Evolutionary conservation across 2,888 invertebrate species (phyloP).

Genomic region (Dolichomitus sp.): DNA sequence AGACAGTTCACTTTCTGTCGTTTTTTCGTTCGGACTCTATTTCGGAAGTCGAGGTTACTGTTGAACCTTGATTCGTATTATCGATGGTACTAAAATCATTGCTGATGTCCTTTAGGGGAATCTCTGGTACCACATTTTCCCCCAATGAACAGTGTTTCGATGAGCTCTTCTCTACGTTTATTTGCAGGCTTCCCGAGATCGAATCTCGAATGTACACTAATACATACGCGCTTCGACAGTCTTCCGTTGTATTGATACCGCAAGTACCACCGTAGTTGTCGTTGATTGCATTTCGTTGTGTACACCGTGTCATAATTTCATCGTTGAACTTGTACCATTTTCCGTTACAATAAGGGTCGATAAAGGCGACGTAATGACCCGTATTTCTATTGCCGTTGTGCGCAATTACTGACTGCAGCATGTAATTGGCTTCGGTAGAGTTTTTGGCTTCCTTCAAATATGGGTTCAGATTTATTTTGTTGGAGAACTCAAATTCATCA

Average conservation of each 20-base stretch:
- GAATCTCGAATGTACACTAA: conserved; percentile 20
- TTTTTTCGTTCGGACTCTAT: background rate
- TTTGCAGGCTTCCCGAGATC: background rate
- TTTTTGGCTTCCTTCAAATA: conserved; percentile 9
- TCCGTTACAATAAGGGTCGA: conserved; percentile 23
- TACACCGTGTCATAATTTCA: conserved; percentile 22
- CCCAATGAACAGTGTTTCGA: background rate
- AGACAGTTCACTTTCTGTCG: background rate
- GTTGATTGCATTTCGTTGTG: conserved; percentile 8
- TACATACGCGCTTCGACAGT: conserved; percentile 12
- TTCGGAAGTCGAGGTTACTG: conserved; percentile 27
- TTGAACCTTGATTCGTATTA: conserved; percentile 8
- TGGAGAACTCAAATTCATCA: conserved; percentile 25
- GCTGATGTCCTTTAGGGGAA: background rate
- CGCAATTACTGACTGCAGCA: conserved; percentile 22
- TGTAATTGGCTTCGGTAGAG: conserved; percentile 13
- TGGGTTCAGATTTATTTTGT: conserved; percentile 4
- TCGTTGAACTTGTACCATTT: conserved; percentile 23
- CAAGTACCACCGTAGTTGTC: conserved; percentile 18
- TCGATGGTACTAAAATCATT: background rate
- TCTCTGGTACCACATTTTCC: background rate
- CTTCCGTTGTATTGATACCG: background rate
- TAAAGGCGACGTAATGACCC: conserved; percentile 20
- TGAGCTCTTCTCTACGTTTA: conserved; percentile 1
- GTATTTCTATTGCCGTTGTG: conserved; percentile 15